These are phyloP conservation scores for Sisyra terminalis DNA, from an alignment of 2,888 invertebrate genomes.

Conservation along the genomic window DNA sequence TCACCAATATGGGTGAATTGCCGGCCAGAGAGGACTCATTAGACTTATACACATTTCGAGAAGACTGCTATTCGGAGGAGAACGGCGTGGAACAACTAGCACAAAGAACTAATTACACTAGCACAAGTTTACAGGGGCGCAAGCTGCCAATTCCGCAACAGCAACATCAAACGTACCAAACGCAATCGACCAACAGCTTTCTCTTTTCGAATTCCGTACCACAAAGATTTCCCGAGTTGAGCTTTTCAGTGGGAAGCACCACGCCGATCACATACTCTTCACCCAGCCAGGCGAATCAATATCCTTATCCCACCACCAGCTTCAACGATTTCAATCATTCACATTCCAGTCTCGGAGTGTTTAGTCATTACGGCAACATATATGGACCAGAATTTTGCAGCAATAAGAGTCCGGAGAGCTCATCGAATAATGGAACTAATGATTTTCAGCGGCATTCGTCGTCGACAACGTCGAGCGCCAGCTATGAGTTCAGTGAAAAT, in stretches of 20 bases:
- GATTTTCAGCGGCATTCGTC: conserved; percentile 14
- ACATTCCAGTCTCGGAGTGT: conserved; percentile 30
- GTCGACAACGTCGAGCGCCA: conserved; percentile 1
- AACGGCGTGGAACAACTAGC: conserved; percentile 21
- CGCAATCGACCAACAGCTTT: conserved; percentile 20
- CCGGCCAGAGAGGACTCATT: conserved; percentile 37
- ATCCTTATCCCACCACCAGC: conserved; percentile 19
- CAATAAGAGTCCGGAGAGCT: conserved; percentile 22
- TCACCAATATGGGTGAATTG: conserved; percentile 19
- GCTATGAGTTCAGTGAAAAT: conserved; percentile 5
- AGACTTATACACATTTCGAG: conserved; percentile 40
- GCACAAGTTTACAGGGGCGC: conserved; percentile 23
- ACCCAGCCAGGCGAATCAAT: conserved; percentile 9
- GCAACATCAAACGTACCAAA: conserved; percentile 23
- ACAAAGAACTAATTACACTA: conserved; percentile 6
- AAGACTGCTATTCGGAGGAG: conserved; percentile 40
- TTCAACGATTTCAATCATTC: conserved; percentile 24
- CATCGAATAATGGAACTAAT: conserved; percentile 12
- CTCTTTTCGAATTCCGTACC: conserved; percentile 21
- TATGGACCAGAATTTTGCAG: conserved; percentile 28
- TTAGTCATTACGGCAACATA: conserved; percentile 33
- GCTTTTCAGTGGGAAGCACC: conserved; percentile 14
- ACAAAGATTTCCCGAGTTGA: conserved; percentile 20
- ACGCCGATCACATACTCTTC: not conserved
- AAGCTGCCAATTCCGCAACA: conserved; percentile 25